Conservation (phyloP, 35 echinoderm and acorn worm genomes). For the Amphiura filiformis region DNA sequence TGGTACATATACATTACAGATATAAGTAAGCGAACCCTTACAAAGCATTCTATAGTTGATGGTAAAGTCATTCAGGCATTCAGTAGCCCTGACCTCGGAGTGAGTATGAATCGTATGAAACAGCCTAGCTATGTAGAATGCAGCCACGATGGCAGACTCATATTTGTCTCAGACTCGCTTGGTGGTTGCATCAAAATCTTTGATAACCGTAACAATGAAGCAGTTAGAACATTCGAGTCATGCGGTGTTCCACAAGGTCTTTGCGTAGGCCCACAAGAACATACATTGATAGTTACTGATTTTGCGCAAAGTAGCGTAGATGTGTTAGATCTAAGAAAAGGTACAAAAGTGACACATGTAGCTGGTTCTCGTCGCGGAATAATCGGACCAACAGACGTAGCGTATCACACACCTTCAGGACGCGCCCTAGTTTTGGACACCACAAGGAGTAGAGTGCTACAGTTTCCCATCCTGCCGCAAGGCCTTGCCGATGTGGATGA, state of each 20-base stretch:
- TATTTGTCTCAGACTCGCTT: not conserved
- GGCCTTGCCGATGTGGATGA: too few relatives aligned
- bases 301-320: not conserved
- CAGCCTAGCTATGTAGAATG: not conserved
- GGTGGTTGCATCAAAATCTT: not conserved
- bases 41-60: not conserved
- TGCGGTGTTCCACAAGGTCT: not conserved
- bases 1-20: not conserved
- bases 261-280: not conserved
- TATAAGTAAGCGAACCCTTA: not conserved
- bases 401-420: not conserved
- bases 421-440: not conserved
- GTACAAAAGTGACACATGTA: not conserved
- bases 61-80: not conserved
- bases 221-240: not conserved
- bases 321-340: not conserved
- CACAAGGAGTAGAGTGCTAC: not conserved
- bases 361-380: not conserved
- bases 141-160: not conserved
- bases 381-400: not conserved
- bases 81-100: not conserved
- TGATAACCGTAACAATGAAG: not conserved
- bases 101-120: not conserved
- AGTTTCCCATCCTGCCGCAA: not conserved
- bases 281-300: not conserved